Conservation (phyloP, 2,888 invertebrate species). For the Pteria penguin region DNA sequence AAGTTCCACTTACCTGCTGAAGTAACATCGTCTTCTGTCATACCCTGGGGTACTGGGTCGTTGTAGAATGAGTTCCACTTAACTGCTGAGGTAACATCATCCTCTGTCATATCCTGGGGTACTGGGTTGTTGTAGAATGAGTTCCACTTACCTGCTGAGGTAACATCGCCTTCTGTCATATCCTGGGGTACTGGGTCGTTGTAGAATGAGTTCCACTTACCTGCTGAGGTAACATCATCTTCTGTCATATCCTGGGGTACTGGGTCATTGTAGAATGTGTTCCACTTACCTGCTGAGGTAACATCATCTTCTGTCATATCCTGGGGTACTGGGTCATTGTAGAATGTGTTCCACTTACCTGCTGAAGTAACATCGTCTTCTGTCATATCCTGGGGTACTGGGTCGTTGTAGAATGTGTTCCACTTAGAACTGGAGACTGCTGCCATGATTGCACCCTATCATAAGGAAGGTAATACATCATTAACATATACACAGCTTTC, state of each 20-base stretch:
- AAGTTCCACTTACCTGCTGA: conserved; percentile 84
- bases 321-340: conserved; percentile 83
- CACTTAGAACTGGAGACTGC: conserved; percentile 91
- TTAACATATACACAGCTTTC: background rate
- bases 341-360: conserved; percentile 84
- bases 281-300: conserved; percentile 89
- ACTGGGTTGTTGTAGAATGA: conserved; percentile 83
- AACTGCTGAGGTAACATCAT: conserved; percentile 87
- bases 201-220: conserved; percentile 82
- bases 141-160: conserved; percentile 84
- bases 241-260: conserved; percentile 81
- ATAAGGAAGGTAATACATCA: too few species aligned
- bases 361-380: conserved; percentile 86
- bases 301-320: conserved; percentile 84
- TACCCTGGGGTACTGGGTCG: conserved; percentile 82
- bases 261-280: conserved; percentile 84
- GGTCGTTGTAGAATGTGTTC: conserved; percentile 85
- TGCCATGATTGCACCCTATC: conserved; percentile 87
- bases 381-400: conserved; percentile 80
- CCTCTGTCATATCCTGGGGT: conserved; percentile 82
- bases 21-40: conserved; percentile 85
- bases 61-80: conserved; percentile 87
- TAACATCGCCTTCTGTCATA: conserved; percentile 85
- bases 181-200: conserved; percentile 83
- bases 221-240: conserved; percentile 86